Percentiles rank a stretch among this genome's conserved stretches.
These are phyloP conservation scores for Apamea epomidion DNA, from an alignment of 2,888 invertebrate genomes.

Conservation along the genomic window DNA sequence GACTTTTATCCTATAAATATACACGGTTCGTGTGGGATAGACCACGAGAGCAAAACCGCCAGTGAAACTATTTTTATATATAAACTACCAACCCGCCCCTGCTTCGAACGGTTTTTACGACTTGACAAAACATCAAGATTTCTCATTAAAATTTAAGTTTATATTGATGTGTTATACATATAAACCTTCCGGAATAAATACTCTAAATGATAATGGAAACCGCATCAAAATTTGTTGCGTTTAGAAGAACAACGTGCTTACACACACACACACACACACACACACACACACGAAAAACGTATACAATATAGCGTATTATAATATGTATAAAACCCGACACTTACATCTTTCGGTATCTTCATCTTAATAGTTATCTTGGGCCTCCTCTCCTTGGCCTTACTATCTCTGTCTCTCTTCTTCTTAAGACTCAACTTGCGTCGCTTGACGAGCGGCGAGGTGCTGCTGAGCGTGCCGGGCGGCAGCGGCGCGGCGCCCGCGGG, in stretches of 20 bases:
- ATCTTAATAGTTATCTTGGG: constrained; percentile 64
- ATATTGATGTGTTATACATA: not conserved
- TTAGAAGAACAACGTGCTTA: not conserved
- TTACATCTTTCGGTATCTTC: constrained; percentile 48
- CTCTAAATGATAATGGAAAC: not conserved
- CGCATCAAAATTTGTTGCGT: not conserved
- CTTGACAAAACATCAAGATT: not conserved
- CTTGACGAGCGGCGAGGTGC: constrained; percentile 78
- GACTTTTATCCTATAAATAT: not conserved
- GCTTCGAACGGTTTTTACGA: not conserved
- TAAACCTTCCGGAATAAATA: too few relatives aligned
- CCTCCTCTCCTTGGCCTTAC: constrained; percentile 64
- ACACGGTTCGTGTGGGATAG: not conserved
- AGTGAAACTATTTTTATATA: not conserved
- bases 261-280: too few relatives aligned
- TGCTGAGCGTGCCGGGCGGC: constrained; percentile 68
- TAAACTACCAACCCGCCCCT: not conserved
- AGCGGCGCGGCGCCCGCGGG: constrained; percentile 67
- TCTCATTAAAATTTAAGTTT: not conserved
- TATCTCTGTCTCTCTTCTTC: constrained; percentile 38
- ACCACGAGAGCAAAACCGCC: not conserved
- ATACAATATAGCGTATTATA: too few relatives aligned
- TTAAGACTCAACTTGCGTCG: constrained; percentile 75
- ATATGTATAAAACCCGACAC: not conserved
- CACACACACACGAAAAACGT: too few relatives aligned